Conservation (phyloP, 2,797 vertebrate species). For the Alectoris magna region DNA sequence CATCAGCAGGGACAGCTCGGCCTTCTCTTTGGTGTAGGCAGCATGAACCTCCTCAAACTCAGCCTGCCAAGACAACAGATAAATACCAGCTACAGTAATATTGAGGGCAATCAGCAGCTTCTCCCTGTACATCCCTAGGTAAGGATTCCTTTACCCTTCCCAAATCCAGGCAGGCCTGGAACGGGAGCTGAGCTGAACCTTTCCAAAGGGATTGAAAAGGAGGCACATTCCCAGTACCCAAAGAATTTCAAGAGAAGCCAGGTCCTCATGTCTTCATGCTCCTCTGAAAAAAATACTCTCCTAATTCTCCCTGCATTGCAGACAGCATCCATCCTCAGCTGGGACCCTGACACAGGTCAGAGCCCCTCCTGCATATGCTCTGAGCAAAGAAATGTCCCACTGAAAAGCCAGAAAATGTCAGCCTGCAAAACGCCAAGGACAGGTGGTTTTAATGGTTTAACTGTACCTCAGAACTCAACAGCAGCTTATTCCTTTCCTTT, state of each 20-base stretch:
- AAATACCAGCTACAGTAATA: background rate
- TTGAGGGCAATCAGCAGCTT: background rate
- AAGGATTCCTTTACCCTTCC: background rate
- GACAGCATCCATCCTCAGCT: background rate
- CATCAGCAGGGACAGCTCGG: conserved; percentile 77
- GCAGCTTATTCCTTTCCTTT: background rate
- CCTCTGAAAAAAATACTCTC: background rate
- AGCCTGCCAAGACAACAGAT: conserved; percentile 66
- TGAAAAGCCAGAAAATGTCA: background rate
- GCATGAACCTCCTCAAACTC: conserved; percentile 77
- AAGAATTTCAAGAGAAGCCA: background rate
- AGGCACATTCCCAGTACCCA: background rate
- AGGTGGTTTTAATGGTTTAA: background rate
- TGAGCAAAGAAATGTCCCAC: rapidly evolving
- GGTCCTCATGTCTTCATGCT: background rate
- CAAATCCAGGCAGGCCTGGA: background rate
- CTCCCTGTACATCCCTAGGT: background rate
- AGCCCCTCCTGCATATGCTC: background rate
- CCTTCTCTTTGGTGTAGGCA: conserved; percentile 76
- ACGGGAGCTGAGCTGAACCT: background rate
- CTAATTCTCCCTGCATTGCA: background rate
- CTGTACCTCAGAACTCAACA: background rate
- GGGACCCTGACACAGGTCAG: background rate
- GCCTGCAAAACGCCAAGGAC: background rate
- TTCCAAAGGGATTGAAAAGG: background rate